Evolutionary conservation across 2,113 vertebrate genomes (phyloP).

Genomic region (Petaurus breviceps): DNA sequence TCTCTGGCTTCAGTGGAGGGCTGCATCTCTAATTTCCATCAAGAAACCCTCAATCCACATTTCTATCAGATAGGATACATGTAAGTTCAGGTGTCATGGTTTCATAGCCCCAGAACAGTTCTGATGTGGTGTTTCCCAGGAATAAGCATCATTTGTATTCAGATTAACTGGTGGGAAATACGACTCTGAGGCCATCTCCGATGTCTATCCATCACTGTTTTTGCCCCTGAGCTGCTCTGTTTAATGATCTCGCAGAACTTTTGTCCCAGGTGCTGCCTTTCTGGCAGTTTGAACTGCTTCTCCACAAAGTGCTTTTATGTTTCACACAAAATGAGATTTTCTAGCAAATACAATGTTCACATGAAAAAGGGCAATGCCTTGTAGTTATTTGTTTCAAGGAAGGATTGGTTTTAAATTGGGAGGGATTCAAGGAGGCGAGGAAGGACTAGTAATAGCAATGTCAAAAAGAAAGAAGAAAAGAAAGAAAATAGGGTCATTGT

Average conservation of each 20-base stretch:
- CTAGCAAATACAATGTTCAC: background rate
- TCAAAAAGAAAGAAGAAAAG: background rate
- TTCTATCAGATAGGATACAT: background rate
- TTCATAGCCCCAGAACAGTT: background rate
- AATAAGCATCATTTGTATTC: background rate
- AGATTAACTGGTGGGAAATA: background rate
- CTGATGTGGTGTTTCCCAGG: background rate
- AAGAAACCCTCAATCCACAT: background rate
- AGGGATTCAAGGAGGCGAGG: background rate
- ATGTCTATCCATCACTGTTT: background rate
- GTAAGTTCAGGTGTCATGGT: background rate
- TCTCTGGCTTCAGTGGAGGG: background rate
- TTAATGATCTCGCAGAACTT: background rate
- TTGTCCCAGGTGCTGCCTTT: background rate
- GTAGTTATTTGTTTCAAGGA: background rate
- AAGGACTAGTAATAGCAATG: background rate
- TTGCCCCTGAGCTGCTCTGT: background rate
- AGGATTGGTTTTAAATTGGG: background rate
- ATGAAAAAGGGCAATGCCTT: background rate
- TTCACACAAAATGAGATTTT: background rate
- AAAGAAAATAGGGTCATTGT: background rate
- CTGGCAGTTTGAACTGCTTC: background rate
- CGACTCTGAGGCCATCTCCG: background rate
- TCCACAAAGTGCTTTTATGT: background rate
- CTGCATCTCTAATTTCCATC: background rate